Base-by-base conservation (phyloP, 2,797 vertebrate genomes). In the Semaprochilodus insignis region DNA sequence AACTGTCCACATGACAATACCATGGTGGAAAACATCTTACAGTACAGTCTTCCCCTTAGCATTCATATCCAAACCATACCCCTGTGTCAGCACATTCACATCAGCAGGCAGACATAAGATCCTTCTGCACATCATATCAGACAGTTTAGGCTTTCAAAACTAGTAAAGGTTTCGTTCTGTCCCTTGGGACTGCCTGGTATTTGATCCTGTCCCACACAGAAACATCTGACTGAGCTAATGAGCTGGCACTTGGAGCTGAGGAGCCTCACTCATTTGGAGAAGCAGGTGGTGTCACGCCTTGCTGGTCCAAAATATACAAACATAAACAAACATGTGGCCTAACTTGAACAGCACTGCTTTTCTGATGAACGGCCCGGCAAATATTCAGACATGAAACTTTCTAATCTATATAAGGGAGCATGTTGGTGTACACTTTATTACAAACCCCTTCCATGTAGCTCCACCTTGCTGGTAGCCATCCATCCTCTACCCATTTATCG, bases 221-320 rank as follows among this genome's bases (percentile, higher is more conserved):
- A 82, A 82, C 77, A 76, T 78, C 77, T 82, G 84, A 85, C 59
- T 78, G 34, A 25, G 31, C 63, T 75, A 82, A 85, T 78, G 76
- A 81, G 80, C 80, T 71, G 51, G 65, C 31, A 10, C 19, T 40
- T 34, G 67, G 15, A 66, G 16, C 63, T 17, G 63, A 70, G 48
- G 72, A 80, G 73, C 77, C 73, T 55, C 66, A 77, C 48, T 73
- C 60, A 13, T 85, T 81, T 62, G 52, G 72, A 66, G 65, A 85
- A 81, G 66, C 79, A 81, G 78, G 78, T 81, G 79, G 73, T 66
- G 63, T 34, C 31, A 66, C 1, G 16, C 31, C 27, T 66, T 66
- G 63, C 63, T 66, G 63, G 6, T 21, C 71, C 60, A 74, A 84
- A 70, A 81, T 59, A 48, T 74, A 57, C 57, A 59, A n/a, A n/a